A percentile compares a stretch with the other conserved stretches of the same genome.
These are phyloP conservation scores for Noctua fimbriata DNA, from an alignment of 2,888 invertebrate species.

Conservation along the genomic window DNA sequence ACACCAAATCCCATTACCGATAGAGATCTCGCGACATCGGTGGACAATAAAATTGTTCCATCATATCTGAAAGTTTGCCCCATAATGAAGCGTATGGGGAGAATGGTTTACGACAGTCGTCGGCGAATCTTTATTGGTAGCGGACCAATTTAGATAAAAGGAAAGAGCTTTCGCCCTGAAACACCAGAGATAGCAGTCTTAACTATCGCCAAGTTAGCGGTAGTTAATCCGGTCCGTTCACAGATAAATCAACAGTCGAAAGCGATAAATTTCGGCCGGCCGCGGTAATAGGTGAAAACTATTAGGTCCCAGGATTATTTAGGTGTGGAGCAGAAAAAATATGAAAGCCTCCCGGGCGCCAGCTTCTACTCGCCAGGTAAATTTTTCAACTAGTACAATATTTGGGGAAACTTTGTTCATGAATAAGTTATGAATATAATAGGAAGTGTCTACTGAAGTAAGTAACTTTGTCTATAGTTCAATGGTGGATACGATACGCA, in stretches of 20 bases:
- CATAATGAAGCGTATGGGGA: conserved; percentile 91
- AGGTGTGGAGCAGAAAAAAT: conserved; percentile 82
- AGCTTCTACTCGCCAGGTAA: conserved; percentile 49
- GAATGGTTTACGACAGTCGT: conserved; percentile 90
- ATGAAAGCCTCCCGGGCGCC: conserved; percentile 73
- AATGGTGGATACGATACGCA: neutral
- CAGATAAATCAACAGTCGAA: conserved; percentile 89
- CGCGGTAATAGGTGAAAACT: conserved; percentile 90
- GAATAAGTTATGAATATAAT: conserved; percentile 45
- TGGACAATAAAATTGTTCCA: conserved; percentile 90
- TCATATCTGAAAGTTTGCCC: conserved; percentile 90
- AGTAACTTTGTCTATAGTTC: neutral
- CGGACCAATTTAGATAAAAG: conserved; percentile 91
- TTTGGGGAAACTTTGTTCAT: conserved; percentile 24
- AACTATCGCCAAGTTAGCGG: conserved; percentile 91
- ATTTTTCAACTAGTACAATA: conserved; percentile 33
- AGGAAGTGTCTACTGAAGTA: neutral
- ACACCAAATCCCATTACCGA: conserved; percentile 88
- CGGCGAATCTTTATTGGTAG: conserved; percentile 90
- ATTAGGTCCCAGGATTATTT: conserved; percentile 87
- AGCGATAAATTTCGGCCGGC: conserved; percentile 87
- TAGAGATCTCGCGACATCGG: conserved; percentile 89
- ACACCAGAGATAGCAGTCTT: conserved; percentile 90
- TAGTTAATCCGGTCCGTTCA: conserved; percentile 88
- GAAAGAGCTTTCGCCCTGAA: conserved; percentile 89